Evolutionary conservation across 2,797 vertebrate genomes (phyloP).

Genomic region (Myiothlypis chrysogaster): DNA sequence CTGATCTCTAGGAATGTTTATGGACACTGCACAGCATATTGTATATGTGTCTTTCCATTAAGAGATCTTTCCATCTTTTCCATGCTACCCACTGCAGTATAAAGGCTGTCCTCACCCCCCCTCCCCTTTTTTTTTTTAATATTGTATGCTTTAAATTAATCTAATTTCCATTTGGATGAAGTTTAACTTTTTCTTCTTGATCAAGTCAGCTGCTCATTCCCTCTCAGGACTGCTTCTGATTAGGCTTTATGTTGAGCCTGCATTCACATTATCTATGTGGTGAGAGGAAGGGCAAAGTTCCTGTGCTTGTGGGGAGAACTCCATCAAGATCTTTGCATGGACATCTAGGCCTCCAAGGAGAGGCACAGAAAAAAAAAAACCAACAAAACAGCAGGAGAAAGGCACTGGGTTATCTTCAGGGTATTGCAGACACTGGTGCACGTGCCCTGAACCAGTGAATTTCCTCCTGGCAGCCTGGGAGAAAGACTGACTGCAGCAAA

Average conservation of each 20-base stretch:
- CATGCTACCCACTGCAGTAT: neutral
- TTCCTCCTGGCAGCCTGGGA: neutral
- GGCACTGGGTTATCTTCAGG: neutral
- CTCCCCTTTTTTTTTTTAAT: fast-evolving
- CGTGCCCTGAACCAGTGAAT: neutral
- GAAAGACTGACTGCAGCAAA: neutral
- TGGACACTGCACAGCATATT: neutral
- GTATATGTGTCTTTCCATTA: neutral
- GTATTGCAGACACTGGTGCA: neutral
- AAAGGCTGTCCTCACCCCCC: fast-evolving
- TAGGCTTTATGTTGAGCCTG: neutral
- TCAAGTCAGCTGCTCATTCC: neutral
- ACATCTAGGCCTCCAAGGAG: fast-evolving
- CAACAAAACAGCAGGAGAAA: neutral
- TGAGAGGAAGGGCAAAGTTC: neutral
- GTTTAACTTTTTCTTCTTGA: neutral
- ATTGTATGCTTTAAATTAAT: neutral
- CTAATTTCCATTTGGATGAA: neutral
- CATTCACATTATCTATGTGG: neutral
- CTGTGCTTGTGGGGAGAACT: neutral
- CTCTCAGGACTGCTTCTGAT: neutral
- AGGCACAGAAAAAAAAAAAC: neutral
- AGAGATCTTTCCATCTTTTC: neutral
- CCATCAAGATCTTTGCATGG: neutral
- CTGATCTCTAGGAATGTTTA: neutral